A percentile compares a stretch with the other conserved stretches of the same genome.
These are phyloP conservation scores for Antidorcas marsupialis DNA, from an alignment of 2,113 vertebrate species.

Conservation along the genomic window DNA sequence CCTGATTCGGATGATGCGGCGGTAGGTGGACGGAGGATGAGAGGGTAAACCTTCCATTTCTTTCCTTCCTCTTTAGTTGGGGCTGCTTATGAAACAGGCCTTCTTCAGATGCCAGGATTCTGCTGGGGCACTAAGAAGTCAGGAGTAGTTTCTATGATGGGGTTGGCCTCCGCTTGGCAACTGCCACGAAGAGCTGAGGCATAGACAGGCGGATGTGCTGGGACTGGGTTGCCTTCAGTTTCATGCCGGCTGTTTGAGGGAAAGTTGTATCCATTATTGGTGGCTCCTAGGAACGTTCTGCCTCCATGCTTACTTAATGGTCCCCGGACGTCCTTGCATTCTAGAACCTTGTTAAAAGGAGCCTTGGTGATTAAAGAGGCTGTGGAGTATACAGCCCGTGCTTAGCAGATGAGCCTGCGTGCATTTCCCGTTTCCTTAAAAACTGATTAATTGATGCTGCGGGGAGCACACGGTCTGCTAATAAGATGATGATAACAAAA, in stretches of 20 bases:
- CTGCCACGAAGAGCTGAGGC: background rate
- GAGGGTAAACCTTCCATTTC: slow-evolving; percentile 42
- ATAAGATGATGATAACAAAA: background rate
- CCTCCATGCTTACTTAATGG: slow-evolving; percentile 15
- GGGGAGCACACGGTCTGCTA: background rate
- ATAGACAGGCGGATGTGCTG: slow-evolving; percentile 46
- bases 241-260: slow-evolving; percentile 33
- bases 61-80: background rate
- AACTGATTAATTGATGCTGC: slow-evolving; percentile 67
- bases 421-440: slow-evolving; percentile 32
- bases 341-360: slow-evolving; percentile 58
- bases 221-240: background rate
- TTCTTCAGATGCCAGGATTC: slow-evolving; percentile 55
- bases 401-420: slow-evolving; percentile 35
- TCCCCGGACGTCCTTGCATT: slow-evolving; percentile 15
- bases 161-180: slow-evolving; percentile 21
- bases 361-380: slow-evolving; percentile 9
- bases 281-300: slow-evolving; percentile 35
- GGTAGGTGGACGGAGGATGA: slow-evolving; percentile 68
- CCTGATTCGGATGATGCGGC: slow-evolving; percentile 70
- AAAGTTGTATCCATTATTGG: slow-evolving; percentile 29
- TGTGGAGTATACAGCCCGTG: background rate
- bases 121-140: slow-evolving; percentile 39
- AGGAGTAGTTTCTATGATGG: background rate
- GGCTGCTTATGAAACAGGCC: slow-evolving; percentile 58